Evolutionary conservation across 2,797 vertebrate genomes (phyloP), one percentile per base, ranked within the genome.

Genomic region (Falco berigora): DNA sequence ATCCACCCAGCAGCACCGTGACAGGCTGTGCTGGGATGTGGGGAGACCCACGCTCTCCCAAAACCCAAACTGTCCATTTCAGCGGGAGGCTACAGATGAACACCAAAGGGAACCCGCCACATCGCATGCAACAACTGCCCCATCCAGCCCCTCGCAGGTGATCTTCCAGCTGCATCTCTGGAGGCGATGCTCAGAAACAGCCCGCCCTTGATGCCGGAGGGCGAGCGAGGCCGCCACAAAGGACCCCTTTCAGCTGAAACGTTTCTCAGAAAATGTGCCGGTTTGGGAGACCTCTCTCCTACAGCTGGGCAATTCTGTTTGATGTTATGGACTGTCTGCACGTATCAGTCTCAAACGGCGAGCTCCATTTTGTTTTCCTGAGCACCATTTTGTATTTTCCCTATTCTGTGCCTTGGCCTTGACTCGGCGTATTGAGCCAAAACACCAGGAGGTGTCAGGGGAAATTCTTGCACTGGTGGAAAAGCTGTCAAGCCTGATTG

Each of bases 271-370:
- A 88, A 86, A 92, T 0, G 4, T 81, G 82, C n/a, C 1, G 1
- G 61, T 94, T 92, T 80, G 64, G 75, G 89, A 88, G 91, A 92
- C 87, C 68, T 79, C 63, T 94, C 50, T 80, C 53, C 72, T 94
- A 68, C 85, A 83, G 85, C 94, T 72, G 84, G 81, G 71, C 56
- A n/a, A 94, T 95, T 95, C 95, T 88, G 72, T 95, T 94, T 94
- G 96, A 97, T 97, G 94, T 96, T 75, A 96, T 92, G 96, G 96
- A 91, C 95, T 96, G 96, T 96, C 95, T 90, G 88, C 84, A 85
- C 15, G 0, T 44, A 97, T 97, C 96, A 96, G 85, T 8, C 96
- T 97, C 96, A 97, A 94, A 58, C 44, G 2, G 53, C 1, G 8
- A 91, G 85, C 91, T 92, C 96, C 94, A 95, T 96, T 96, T 97